Evolutionary conservation across 1,140 invertebrate genomes (phyloP), one percentile per base, ranked within the genome.

Genomic region (Parapsyche elsis): DNA sequence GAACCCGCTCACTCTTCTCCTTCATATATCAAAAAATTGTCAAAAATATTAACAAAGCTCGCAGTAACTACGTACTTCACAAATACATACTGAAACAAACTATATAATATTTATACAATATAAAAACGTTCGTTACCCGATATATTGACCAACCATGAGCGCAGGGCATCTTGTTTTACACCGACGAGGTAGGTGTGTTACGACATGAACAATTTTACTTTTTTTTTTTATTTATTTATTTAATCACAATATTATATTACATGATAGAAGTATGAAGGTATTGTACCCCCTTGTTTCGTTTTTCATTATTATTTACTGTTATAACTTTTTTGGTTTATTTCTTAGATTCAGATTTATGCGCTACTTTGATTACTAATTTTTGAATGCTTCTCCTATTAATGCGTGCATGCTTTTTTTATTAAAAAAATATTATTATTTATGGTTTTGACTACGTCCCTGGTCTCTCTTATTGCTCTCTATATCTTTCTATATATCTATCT

Each of bases 101-200:
- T 38, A 38, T 38, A 38, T 38, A 38, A 38, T 38, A 38, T 38
- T 38, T 38, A 38, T 38, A 38, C 30, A 38, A n/a, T 38, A 38
- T 4, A 38, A 38, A 38, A 1, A 4, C 30, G 30, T 38, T 38
- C 57, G 49, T n/a, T n/a, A 61, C 57, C 9, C 10, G 1, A 61
- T 61, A 9, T 19, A n/a, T 24, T 16, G 61, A 71, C 16, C n/a
- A 24, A 71, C 26, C 67, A 26, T n/a, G 67, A 71, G 5, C 23
- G 53, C 53, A 59, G 21, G 53, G 53, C 53, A 10, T 2, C 53
- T 59, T 59, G 61, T 67, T 24, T 30, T 73, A 38, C 19, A 73
- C 38, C 71, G 44, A 46, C 38, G 71, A 73, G 71, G 71, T 73
- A 73, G 71, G 71, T 73, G 38, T 71, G 44, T 38, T n/a, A 73